These are phyloP conservation scores for Dryobotodes eremita DNA, from an alignment of 2,888 invertebrate species.

Conservation along the genomic window DNA sequence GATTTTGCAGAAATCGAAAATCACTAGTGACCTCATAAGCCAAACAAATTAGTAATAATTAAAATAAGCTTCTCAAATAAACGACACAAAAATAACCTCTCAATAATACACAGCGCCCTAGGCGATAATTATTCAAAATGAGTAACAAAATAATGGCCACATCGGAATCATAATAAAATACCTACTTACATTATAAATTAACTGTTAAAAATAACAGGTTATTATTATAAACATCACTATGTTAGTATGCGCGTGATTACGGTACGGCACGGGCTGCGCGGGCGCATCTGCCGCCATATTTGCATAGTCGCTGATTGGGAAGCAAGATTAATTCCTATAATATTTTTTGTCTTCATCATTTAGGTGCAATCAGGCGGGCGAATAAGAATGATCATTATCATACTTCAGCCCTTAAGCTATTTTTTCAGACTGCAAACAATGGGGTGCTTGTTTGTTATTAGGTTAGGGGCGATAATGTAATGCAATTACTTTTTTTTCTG, in stretches of 20 bases:
- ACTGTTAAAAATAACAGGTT: slow-evolving; percentile 78
- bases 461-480: slow-evolving; percentile 90
- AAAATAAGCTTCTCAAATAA: slow-evolving; percentile 67
- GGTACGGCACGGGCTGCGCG: slow-evolving; percentile 80
- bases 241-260: slow-evolving; percentile 65
- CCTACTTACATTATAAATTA: slow-evolving; percentile 67
- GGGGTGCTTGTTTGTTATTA: slow-evolving; percentile 90
- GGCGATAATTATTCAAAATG: slow-evolving; percentile 69
- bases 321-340: slow-evolving; percentile 88
- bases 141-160: slow-evolving; percentile 65
- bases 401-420: slow-evolving; percentile 90
- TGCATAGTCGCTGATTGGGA: slow-evolving; percentile 89
- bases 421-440: slow-evolving; percentile 89
- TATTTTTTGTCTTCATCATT: slow-evolving; percentile 90
- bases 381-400: slow-evolving; percentile 89
- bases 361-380: slow-evolving; percentile 87
- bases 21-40: slow-evolving; percentile 45
- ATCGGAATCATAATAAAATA: slow-evolving; percentile 65
- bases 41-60: slow-evolving; percentile 68
- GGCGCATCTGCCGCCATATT: slow-evolving; percentile 87
- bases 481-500: slow-evolving; percentile 88
- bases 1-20: slow-evolving; percentile 44
- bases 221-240: slow-evolving; percentile 73
- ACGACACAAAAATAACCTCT: slow-evolving; percentile 59
- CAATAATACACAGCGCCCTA: slow-evolving; percentile 62